phyloP scores from a whole-genome alignment of 1,140 invertebrate genomes.

The Brachionus paranguensis region DNA sequence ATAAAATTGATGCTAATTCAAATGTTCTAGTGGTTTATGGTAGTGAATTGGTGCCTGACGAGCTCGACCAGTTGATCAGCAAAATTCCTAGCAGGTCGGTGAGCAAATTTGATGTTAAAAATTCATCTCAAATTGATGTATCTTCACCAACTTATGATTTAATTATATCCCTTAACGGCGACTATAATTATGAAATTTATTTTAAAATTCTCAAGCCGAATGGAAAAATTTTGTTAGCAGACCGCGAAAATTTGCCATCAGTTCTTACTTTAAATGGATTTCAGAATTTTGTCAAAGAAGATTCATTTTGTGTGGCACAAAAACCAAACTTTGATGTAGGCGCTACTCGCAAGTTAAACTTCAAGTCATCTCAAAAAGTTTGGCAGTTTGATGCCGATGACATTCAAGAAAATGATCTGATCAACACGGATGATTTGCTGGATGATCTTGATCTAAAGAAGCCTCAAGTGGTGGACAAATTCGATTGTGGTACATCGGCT shows the following conservation, averaged over 20 bases:
- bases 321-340: constrained; percentile 34
- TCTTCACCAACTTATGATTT: background rate
- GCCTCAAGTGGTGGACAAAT: constrained; percentile 63
- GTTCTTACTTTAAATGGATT: constrained; percentile 5
- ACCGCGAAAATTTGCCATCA: background rate
- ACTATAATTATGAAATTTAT: constrained; percentile 18
- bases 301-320: constrained; percentile 18
- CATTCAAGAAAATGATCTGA: constrained; percentile 66
- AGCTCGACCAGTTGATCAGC: background rate
- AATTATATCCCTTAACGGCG: background rate
- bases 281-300: background rate
- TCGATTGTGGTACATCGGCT: constrained; percentile 55
- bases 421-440: constrained; percentile 77
- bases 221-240: background rate
- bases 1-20: background rate
- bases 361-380: constrained; percentile 1
- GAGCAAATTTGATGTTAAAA: background rate
- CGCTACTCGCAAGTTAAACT: background rate
- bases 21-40: background rate
- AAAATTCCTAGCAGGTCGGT: background rate
- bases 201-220: constrained; percentile 36
- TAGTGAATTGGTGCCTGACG: background rate
- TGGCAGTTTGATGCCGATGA: constrained; percentile 28
- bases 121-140: background rate
- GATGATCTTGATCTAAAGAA: constrained; percentile 81